Percentiles rank a stretch among this genome's conserved stretches.
Conservation (phyloP, 2,113 vertebrate species). For the Pseudolaguvia tuberculata region DNA sequence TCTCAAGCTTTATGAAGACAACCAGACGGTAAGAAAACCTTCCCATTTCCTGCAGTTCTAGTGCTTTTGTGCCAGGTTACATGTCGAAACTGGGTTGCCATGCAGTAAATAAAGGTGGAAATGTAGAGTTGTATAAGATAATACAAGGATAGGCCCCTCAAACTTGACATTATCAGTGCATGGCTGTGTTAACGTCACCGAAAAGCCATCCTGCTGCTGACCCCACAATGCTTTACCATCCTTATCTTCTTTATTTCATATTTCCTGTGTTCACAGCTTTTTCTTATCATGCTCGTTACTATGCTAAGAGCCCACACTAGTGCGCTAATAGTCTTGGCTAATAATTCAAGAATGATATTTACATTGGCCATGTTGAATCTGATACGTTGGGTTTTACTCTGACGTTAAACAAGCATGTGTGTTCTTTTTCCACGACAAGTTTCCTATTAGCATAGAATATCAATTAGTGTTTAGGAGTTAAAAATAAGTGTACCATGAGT, state of each 20-base stretch:
- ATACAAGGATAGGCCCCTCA: constrained; percentile 8
- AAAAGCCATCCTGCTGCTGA: constrained; percentile 26
- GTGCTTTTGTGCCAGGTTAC: background rate
- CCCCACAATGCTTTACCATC: background rate
- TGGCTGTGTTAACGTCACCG: background rate
- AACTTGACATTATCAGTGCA: constrained; percentile 8
- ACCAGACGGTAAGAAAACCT: constrained; percentile 84
- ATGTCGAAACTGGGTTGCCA: too few relatives aligned
- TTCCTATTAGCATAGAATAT: constrained; percentile 40
- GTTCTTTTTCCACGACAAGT: background rate
- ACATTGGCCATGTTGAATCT: constrained; percentile 6
- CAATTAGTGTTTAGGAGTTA: constrained; percentile 45
- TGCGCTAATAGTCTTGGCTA: background rate
- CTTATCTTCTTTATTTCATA: constrained; percentile 34
- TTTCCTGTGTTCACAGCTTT: constrained; percentile 33
- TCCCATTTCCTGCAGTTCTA: background rate
- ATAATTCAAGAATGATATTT: constrained; percentile 20
- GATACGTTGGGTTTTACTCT: background rate
- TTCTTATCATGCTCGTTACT: background rate
- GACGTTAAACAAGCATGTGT: background rate
- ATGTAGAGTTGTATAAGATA: constrained; percentile 12
- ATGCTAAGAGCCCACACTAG: background rate
- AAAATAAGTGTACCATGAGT: constrained; percentile 46
- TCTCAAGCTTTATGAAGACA: constrained; percentile 98
- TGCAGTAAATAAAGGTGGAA: too few relatives aligned